phyloP scores from a whole-genome alignment of 2,797 vertebrate genomes.

The Sebastes jordani region DNA sequence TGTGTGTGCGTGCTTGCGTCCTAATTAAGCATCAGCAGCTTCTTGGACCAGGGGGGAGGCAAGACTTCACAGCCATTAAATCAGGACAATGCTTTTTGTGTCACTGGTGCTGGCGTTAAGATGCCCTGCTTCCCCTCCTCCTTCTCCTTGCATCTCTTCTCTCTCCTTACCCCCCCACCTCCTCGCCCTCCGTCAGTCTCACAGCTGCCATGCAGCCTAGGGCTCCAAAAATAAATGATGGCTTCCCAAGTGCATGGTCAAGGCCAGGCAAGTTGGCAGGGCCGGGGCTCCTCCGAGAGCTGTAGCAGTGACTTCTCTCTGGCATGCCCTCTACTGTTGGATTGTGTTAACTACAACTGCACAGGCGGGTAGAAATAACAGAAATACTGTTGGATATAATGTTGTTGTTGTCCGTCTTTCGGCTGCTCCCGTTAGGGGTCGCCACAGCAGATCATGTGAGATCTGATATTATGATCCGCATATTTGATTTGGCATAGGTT shows the following conservation, averaged over 20 bases:
- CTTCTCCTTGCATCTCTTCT: constrained; percentile 40
- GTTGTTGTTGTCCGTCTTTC: no score
- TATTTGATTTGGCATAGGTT: no score
- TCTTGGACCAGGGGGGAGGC: constrained; percentile 69
- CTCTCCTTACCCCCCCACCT: constrained; percentile 45
- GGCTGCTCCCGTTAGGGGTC: no score
- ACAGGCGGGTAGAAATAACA: background rate
- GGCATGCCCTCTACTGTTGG: constrained; percentile 61
- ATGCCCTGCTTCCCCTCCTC: constrained; percentile 51
- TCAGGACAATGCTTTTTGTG: constrained; percentile 85
- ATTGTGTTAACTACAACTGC: constrained; percentile 15
- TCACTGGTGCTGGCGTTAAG: constrained; percentile 71
- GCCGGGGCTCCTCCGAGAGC: constrained; percentile 31
- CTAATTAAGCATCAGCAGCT: constrained; percentile 75
- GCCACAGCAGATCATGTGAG: no score
- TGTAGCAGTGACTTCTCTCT: constrained; percentile 18
- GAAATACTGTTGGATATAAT: background rate
- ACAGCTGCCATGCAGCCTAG: constrained; percentile 71
- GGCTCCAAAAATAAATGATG: constrained; percentile 81
- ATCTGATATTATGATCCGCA: no score
- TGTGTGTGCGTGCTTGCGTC: constrained; percentile 42
- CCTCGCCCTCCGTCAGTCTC: constrained; percentile 65
- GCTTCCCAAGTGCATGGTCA: constrained; percentile 74
- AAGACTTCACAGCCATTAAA: constrained; percentile 80
- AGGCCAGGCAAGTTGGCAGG: constrained; percentile 76